Evolutionary conservation across 2,888 invertebrate genomes (phyloP), one percentile per base, ranked within the genome.

Genomic region (Leptarthrus brevirostris): DNA sequence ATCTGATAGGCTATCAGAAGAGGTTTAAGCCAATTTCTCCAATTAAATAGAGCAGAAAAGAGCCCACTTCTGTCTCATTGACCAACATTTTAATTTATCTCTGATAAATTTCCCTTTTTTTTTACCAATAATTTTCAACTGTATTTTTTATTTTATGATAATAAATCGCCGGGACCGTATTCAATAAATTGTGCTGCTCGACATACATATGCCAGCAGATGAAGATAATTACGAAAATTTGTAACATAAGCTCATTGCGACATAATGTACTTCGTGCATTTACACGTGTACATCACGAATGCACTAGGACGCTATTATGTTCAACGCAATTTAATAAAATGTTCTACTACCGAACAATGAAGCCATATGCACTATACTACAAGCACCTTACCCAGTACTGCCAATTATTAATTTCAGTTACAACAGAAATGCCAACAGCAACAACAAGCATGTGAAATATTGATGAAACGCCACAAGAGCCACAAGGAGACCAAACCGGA

Each of bases 151-250:
- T 61, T 61, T 61, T 4, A 44, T 44, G 61, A 12, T 40, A 61
- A 61, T 61, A 61, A 61, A 61, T 61, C 36, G 26, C 10, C 40
- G 14, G 5, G 61, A 12, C 36, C 36, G 61, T 61, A 61, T 61
- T 61, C 61, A 61, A 36, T 61, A 61, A 61, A 61, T 61, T 14
- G 40, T 18, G 18, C 56, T 36, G 22, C 40, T 18, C 36, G 61
- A 61, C 61, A 36, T 40, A 61, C 61, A 61, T 61, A 61, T 61
- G 61, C 40, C 20, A 5, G 20, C 5, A 20, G 18, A 61, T 61
- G 61, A 40, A 61, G 61, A 61, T 61, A 61, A 61, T 61, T 61
- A 61, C 61, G 61, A 10, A 61, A 40, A 61, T 61, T 61, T 61
- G 61, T 22, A 18, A 61, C 14, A 61, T 18, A 24, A 16, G 61